Evolutionary conservation across 2,888 invertebrate species (phyloP).

Genomic region (Rhingia campestris): DNA sequence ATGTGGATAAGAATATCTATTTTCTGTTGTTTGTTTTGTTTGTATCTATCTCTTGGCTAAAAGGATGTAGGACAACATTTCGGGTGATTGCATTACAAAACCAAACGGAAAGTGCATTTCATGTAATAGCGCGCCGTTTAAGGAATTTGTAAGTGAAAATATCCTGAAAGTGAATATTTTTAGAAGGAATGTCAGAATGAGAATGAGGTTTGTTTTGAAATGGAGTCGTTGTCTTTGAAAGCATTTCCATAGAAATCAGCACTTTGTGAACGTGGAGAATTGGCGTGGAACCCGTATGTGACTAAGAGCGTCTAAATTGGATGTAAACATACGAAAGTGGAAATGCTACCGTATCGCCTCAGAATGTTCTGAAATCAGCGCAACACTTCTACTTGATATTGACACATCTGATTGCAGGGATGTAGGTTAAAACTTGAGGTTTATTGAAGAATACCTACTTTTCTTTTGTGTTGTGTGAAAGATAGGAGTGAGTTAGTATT

Average conservation of each 20-base stretch:
- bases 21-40: slow-evolving; percentile 16
- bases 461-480: no score
- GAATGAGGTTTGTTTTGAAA: not conserved
- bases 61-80: slow-evolving; percentile 22
- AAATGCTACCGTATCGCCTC: no score
- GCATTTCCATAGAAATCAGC: not conserved
- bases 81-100: slow-evolving; percentile 35
- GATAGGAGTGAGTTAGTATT: no score
- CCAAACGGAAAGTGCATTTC: slow-evolving; percentile 31
- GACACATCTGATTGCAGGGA: no score
- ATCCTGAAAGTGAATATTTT: slow-evolving; percentile 7
- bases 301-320: no score
- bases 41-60: not conserved
- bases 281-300: no score
- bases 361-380: no score
- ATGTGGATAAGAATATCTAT: not conserved
- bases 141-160: slow-evolving; percentile 13
- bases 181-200: slow-evolving; percentile 2
- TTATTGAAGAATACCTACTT: no score
- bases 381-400: no score
- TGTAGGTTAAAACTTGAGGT: no score
- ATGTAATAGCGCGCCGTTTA: slow-evolving; percentile 16
- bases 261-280: not conserved
- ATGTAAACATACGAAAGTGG: no score
- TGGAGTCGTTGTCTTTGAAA: not conserved